Conservation (phyloP, 2,113 vertebrate genomes). For the Penelope pileata region DNA sequence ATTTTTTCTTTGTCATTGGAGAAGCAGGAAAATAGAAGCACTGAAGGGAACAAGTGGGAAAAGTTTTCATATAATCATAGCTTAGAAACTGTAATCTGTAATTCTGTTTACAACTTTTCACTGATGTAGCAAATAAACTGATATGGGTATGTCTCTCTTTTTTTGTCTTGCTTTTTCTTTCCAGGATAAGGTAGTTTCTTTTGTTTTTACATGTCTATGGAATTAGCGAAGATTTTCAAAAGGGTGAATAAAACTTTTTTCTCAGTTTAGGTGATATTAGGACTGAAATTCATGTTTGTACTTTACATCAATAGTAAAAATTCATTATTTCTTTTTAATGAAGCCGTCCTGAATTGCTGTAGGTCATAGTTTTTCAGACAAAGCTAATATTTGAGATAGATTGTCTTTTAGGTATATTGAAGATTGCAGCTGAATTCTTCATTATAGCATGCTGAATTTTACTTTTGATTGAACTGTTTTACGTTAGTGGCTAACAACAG, state of each 20-base stretch:
- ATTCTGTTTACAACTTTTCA: neutral
- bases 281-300: neutral
- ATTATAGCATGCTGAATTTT: neutral
- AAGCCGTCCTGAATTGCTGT: too few species aligned
- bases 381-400: neutral
- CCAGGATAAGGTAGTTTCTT: neutral
- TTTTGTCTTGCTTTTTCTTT: neutral
- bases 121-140: neutral
- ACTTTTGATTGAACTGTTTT: neutral
- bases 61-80: too few species aligned
- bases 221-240: neutral
- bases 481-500: neutral
- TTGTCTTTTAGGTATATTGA: neutral
- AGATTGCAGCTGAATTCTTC: neutral
- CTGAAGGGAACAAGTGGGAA: neutral
- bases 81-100: too few species aligned
- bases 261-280: neutral
- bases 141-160: neutral
- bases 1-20: neutral
- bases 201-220: neutral
- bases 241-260: neutral
- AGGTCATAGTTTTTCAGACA: neutral
- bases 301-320: neutral
- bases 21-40: neutral
- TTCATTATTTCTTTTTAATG: neutral